Evolutionary conservation across 2,113 vertebrate genomes (phyloP), one percentile per base, ranked within the genome.

Genomic region (Microcebus griseorufus): DNA sequence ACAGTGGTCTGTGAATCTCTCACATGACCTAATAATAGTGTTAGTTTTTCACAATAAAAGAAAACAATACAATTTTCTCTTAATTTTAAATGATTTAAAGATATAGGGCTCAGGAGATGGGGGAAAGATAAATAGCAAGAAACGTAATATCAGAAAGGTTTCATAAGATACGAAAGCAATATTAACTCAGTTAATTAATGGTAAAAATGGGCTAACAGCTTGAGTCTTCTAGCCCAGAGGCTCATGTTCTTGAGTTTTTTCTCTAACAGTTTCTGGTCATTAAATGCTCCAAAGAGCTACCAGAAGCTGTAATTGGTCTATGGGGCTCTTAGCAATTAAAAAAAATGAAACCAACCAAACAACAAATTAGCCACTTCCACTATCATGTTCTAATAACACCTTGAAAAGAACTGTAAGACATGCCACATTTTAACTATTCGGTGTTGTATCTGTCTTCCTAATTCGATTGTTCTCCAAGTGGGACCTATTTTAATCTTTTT

Each of bases 241-340:
- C 25, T 58, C 5, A 4, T 51, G 34, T 13, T 82, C 17, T 84
- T 83, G 10, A 0, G 58, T 87, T 87, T 87, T 75, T 29, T 53
- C 27, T 45, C 27, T 60, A 34, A 20, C 25, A 39, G 6, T 10
- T 55, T 13, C 60, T 90, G 27, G 34, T 85, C 17, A 69, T 64
- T 67, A 85, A 82, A 83, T 89, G 90, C 23, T 85, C 18, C 34
- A 60, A 73, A 53, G 10, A 72, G 1, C 2, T 32, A 62, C 48
- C 13, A 58, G 25, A 23, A 93, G 29, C 69, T 65, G 0, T 92
- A 51, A 51, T 80, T 83, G 37, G 12, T 81, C 20, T 37, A 23
- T 67, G 27, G 86, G 34, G 48, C 27, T n/a, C n/a, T 93, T 83
- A 72, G 64, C 25, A 93, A 87, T 95, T 83, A 95, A 85, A 96